These are phyloP conservation scores for Indri indri DNA, from an alignment of 2,113 vertebrate species.

Conservation along the genomic window DNA sequence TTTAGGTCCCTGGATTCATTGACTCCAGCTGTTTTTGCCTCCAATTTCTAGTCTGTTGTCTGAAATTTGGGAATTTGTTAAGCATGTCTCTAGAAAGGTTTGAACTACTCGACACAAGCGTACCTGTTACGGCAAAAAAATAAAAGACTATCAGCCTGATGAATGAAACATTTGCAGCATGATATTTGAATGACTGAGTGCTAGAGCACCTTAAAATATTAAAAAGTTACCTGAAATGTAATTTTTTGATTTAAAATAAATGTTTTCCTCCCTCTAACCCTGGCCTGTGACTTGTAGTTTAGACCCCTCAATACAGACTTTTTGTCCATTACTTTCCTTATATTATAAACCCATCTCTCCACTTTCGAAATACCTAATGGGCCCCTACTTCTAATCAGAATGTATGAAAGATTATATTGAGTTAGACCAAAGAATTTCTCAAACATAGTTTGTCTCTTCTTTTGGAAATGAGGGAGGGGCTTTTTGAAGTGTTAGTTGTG, in stretches of 20 bases:
- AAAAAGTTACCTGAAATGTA: neutral
- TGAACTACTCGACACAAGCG: neutral
- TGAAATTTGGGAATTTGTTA: constrained; percentile 32
- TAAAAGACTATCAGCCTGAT: neutral
- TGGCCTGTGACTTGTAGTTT: neutral
- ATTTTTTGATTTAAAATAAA: neutral
- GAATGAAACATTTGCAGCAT: neutral
- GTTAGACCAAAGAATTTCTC: constrained; percentile 7
- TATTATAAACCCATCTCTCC: neutral
- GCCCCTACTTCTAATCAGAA: neutral
- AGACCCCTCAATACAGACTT: neutral
- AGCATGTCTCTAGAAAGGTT: neutral
- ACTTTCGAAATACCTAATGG: neutral
- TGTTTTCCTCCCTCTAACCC: neutral
- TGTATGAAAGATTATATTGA: neutral
- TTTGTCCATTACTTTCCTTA: neutral
- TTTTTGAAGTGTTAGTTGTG: neutral
- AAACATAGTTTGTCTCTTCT: neutral
- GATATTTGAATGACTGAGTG: neutral
- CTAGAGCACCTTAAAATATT: neutral
- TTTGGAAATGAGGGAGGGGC: neutral
- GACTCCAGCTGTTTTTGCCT: constrained; percentile 14
- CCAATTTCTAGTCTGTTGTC: constrained; percentile 34
- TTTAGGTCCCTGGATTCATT: neutral
- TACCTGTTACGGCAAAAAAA: neutral